A percentile compares a stretch with the other conserved stretches of the same genome.
Conservation (phyloP, 1,140 invertebrate species). For the Hyposmocoma kahamanoa region DNA sequence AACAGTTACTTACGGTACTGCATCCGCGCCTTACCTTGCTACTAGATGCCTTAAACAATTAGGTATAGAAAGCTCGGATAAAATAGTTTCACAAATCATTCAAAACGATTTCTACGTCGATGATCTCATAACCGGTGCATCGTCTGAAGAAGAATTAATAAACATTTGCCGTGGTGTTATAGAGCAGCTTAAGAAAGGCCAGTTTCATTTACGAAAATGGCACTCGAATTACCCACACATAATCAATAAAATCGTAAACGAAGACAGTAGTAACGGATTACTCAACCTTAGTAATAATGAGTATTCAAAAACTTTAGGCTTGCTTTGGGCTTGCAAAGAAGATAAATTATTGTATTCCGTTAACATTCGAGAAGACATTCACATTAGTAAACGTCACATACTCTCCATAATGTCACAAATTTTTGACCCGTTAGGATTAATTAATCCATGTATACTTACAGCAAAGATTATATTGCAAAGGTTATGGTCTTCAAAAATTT, state of each 20-base stretch:
- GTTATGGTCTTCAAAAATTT: constrained; percentile 5
- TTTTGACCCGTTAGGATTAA: constrained; percentile 12
- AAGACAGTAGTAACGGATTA: neutral
- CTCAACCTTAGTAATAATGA: neutral
- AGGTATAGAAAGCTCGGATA: constrained; percentile 6
- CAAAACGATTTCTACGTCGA: constrained; percentile 7
- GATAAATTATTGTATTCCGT: neutral
- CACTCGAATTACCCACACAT: neutral
- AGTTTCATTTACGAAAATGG: constrained; percentile 5
- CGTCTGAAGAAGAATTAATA: neutral
- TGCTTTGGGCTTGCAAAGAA: neutral
- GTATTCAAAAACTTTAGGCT: neutral
- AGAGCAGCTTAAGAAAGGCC: neutral
- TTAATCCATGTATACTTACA: constrained; percentile 10
- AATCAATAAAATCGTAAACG: neutral
- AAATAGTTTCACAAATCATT: neutral
- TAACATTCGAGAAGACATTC: neutral
- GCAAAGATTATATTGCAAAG: constrained; percentile 11
- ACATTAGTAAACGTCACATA: constrained; percentile 10
- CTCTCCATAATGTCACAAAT: constrained; percentile 9
- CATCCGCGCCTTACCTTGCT: constrained; percentile 8
- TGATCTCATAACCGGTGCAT: constrained; percentile 1
- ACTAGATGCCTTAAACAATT: constrained; percentile 10
- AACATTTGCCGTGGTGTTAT: constrained; percentile 6
- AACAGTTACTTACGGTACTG: constrained; percentile 3